Base-by-base conservation (phyloP, 2,888 invertebrate genomes). In the Netelia inedita region DNA sequence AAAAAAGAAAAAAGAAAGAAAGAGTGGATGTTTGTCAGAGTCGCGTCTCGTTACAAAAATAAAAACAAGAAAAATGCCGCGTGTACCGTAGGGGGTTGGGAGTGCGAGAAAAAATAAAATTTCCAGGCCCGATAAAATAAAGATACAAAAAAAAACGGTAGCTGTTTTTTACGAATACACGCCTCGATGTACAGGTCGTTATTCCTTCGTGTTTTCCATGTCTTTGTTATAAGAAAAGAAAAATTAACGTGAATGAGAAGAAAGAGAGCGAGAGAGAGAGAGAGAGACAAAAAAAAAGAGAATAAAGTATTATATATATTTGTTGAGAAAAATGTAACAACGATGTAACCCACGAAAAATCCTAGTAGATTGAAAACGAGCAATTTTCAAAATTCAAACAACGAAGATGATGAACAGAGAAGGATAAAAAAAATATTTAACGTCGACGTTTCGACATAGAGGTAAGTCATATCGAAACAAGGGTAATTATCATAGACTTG, bases 151-250 rank as follows among this genome's bases (percentile, higher is more conserved):
- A 43, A 85, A 19, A 73, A 74, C 79, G 71, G 86, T 89, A 89
- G 88, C 89, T 88, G 79, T 91, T 91, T 91, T 92, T 89, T 90
- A 91, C 89, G 87, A 88, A 89, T 79, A 88, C 76, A 83, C 83
- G 76, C 81, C 84, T 78, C 81, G 83, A 83, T 89, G 88, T 87
- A 87, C 90, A 82, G 87, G 88, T 88, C 1, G 35, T 90, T 90
- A 89, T 88, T 86, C 86, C 86, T 89, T 88, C 89, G 88, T 88
- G 87, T 91, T 92, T 91, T 91, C 88, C 91, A 91, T 91, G 90
- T 90, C 88, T 91, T 91, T 91, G 91, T 91, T 90, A 91, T 87
- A 83, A 88, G 87, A 85, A 88, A 88, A 88, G 89, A 89, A 88
- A 85, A 88, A 88, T 6, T 10, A 19, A 57, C 19, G 19, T 19